These are phyloP conservation scores for Protobothrops flavoviridis DNA, from an alignment of 2,113 vertebrate species.

Conservation along the genomic window DNA sequence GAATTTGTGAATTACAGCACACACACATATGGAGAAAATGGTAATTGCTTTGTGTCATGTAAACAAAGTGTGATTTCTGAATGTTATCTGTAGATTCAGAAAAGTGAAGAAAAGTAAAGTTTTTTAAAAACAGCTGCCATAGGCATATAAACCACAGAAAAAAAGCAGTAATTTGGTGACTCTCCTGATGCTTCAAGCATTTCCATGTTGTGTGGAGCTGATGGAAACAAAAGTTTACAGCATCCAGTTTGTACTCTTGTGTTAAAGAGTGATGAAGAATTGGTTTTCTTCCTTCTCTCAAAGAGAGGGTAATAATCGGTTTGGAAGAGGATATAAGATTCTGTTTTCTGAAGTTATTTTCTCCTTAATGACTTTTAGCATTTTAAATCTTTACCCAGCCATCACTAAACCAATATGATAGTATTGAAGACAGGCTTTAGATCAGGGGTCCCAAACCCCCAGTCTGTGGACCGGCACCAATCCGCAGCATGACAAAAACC, in stretches of 20 bases:
- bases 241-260: background rate
- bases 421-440: background rate
- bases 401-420: background rate
- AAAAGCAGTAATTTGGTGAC: background rate
- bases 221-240: background rate
- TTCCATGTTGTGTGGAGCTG: background rate
- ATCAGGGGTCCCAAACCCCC: background rate
- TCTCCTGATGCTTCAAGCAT: background rate
- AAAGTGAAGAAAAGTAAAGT: background rate
- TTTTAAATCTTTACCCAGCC: background rate
- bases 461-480: too few species aligned
- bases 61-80: background rate
- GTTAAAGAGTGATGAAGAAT: background rate
- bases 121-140: background rate
- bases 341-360: background rate
- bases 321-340: background rate
- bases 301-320: background rate
- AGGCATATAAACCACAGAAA: background rate
- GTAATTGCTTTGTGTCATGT: background rate
- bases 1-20: background rate
- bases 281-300: background rate
- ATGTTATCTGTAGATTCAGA: background rate
- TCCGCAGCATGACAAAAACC: too few species aligned
- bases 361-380: background rate
- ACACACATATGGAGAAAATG: background rate